A percentile compares a stretch with the other conserved stretches of the same genome.
Conservation (phyloP, 2,113 vertebrate species). For the Copsychus sechellarum region DNA sequence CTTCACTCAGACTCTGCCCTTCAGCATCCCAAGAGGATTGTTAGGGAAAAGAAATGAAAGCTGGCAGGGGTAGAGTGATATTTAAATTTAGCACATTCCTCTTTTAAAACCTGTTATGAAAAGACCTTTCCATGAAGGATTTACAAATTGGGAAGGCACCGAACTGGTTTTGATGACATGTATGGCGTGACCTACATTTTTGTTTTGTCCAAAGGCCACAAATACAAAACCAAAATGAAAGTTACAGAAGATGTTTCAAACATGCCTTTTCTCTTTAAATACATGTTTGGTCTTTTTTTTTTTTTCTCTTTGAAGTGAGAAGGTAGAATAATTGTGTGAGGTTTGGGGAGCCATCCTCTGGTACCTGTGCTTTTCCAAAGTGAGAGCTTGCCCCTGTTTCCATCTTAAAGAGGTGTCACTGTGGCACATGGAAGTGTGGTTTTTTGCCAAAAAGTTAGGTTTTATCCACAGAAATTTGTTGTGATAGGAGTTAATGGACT, state of each 20-base stretch:
- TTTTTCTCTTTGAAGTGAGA: neutral
- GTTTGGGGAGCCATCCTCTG: neutral
- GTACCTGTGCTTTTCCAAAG: neutral
- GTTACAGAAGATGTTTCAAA: neutral
- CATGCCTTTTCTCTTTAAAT: neutral
- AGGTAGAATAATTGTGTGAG: neutral
- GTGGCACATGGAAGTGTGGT: neutral
- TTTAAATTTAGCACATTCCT: neutral
- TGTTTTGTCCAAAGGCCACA: neutral
- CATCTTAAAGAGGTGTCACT: neutral
- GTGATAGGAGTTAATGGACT: neutral
- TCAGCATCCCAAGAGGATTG: fast-evolving
- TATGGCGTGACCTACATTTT: neutral
- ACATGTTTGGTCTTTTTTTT: neutral
- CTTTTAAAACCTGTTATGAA: neutral
- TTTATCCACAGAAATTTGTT: neutral
- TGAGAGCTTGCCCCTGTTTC: neutral
- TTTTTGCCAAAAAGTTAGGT: neutral
- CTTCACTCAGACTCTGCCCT: neutral
- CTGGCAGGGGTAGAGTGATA: neutral
- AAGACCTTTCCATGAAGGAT: neutral
- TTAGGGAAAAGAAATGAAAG: neutral
- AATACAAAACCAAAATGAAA: neutral
- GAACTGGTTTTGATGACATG: neutral
- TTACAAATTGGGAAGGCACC: neutral